These are phyloP conservation scores for Amphiprion percula DNA, from an alignment of 2,113 vertebrate genomes.

Conservation along the genomic window DNA sequence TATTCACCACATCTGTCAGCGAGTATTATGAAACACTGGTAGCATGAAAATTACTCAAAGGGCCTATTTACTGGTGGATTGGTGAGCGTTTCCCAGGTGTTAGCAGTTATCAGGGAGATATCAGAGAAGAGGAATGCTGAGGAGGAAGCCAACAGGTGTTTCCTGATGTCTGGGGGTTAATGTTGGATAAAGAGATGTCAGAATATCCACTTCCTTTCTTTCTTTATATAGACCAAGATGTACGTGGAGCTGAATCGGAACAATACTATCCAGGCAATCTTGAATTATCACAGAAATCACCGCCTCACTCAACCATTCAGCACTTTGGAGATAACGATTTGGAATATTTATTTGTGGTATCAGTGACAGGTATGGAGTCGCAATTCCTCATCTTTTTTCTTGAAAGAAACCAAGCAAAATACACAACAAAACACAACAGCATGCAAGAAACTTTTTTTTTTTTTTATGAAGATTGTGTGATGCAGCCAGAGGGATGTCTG, in stretches of 20 bases:
- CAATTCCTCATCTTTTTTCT: too few relatives aligned
- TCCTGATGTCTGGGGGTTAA: conserved; percentile 34
- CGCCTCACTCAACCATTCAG: too few relatives aligned
- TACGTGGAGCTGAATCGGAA: background rate
- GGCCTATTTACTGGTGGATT: conserved; percentile 14
- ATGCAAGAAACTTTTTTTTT: too few relatives aligned
- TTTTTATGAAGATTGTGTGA: too few relatives aligned
- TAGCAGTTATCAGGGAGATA: conserved; percentile 34
- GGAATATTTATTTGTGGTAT: too few relatives aligned
- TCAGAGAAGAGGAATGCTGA: conserved; percentile 46
- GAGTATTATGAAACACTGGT: conserved; percentile 37
- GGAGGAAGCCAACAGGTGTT: conserved; percentile 24
- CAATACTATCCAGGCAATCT: background rate
- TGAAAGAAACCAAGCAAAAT: too few relatives aligned
- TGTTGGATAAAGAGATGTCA: conserved; percentile 13
- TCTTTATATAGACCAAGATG: background rate
- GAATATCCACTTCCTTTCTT: background rate
- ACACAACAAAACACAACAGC: too few relatives aligned
- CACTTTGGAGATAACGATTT: too few relatives aligned
- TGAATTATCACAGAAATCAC: background rate
- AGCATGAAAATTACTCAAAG: conserved; percentile 35
- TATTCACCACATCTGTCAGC: conserved; percentile 43
- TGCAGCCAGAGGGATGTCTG: too few relatives aligned
- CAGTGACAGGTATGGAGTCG: too few relatives aligned
- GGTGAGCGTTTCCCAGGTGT: conserved; percentile 51